These are phyloP conservation scores for Mormyrus proboscirostris DNA, from an alignment of 2,797 vertebrate species.

Conservation along the genomic window DNA sequence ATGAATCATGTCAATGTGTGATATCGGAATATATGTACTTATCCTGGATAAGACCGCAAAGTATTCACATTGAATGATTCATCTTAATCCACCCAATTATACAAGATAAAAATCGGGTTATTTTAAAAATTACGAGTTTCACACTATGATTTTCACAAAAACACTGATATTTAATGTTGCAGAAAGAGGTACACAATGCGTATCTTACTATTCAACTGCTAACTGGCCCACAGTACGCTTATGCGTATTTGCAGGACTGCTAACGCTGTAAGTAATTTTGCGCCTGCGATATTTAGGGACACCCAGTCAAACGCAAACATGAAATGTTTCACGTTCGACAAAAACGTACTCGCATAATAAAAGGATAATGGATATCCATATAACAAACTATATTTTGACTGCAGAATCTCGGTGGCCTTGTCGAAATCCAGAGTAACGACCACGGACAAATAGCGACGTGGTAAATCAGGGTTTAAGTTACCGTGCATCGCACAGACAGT, in stretches of 20 bases:
- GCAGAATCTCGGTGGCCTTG: background rate
- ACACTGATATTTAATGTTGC: background rate
- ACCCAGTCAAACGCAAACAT: background rate
- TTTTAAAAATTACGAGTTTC: background rate
- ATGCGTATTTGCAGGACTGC: background rate
- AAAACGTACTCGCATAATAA: background rate
- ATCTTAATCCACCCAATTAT: background rate
- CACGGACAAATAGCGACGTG: background rate
- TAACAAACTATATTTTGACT: background rate
- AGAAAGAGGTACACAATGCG: background rate
- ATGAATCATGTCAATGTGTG: background rate
- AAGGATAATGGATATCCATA: background rate
- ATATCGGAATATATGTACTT: background rate
- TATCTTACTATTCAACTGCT: background rate
- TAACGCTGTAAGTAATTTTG: background rate
- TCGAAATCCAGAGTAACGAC: background rate
- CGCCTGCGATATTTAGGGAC: background rate
- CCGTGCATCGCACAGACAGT: background rate
- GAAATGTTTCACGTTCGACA: background rate
- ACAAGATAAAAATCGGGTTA: background rate
- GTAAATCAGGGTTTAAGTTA: background rate
- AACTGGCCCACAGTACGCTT: background rate
- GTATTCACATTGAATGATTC: background rate
- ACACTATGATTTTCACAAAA: background rate
- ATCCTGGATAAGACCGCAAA: background rate